Percentiles rank a stretch among this genome's conserved stretches.
These are phyloP conservation scores for Thamnophis sirtalis DNA, from an alignment of 2,113 vertebrate genomes.

Conservation along the genomic window DNA sequence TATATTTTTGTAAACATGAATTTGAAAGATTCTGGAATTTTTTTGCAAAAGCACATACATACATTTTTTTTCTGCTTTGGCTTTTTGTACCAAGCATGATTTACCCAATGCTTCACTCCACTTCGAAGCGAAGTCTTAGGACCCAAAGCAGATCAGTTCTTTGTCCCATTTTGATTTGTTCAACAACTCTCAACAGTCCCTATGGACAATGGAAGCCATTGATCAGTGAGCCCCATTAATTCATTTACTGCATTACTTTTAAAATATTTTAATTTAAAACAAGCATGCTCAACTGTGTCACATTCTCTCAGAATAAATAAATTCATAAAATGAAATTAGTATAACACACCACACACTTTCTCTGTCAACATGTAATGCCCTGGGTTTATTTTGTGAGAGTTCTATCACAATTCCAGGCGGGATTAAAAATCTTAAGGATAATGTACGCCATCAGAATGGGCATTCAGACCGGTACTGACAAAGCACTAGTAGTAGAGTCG, in stretches of 20 bases:
- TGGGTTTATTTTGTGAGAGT: slow-evolving; percentile 99
- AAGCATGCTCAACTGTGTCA: not conserved
- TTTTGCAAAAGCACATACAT: not conserved
- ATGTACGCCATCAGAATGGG: slow-evolving; percentile 83
- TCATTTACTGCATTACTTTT: not conserved
- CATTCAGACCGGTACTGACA: slow-evolving; percentile 90
- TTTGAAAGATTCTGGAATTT: not conserved
- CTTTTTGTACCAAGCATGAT: not conserved
- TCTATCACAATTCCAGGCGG: slow-evolving; percentile 97
- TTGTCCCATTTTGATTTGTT: not conserved
- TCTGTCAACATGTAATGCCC: slow-evolving; percentile 98
- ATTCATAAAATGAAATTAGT: slow-evolving; percentile 38
- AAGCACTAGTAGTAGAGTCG: slow-evolving; percentile 90
- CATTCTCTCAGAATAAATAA: not conserved
- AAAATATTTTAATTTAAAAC: not conserved
- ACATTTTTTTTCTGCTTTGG: not conserved
- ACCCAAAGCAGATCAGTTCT: not conserved
- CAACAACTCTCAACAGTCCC: not conserved
- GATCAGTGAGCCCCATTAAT: not conserved
- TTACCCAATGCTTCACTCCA: not conserved
- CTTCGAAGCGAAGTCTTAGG: not conserved
- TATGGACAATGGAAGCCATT: not conserved
- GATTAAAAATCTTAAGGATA: slow-evolving; percentile 95
- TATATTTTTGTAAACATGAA: not conserved
- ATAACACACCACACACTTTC: slow-evolving; percentile 68